Conservation (phyloP, 2,113 vertebrate genomes). For the Sylvilagus bachmani region DNA sequence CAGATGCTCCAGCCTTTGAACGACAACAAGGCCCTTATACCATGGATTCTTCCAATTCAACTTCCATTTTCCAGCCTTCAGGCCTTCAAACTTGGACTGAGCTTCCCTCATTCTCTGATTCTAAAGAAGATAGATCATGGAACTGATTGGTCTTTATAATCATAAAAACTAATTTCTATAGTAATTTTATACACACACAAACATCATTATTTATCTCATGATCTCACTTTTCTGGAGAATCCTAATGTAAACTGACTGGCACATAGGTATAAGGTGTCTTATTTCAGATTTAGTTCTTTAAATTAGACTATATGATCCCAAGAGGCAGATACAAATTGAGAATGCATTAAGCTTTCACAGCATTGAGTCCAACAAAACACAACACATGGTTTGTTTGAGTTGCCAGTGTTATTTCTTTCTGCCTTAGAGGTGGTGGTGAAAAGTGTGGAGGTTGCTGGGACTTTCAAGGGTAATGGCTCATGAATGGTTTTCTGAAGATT, state of each 20-base stretch:
- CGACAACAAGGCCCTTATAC: background rate
- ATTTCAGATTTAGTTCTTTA: background rate
- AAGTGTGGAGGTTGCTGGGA: background rate
- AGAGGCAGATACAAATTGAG: background rate
- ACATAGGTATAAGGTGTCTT: background rate
- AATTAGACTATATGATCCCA: background rate
- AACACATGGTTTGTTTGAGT: background rate
- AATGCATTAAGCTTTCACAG: background rate
- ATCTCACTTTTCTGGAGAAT: background rate
- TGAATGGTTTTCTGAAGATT: background rate
- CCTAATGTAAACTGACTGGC: accelerated
- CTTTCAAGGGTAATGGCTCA: background rate
- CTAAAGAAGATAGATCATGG: background rate
- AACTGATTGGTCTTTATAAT: background rate
- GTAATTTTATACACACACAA: no score
- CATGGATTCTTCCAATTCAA: background rate
- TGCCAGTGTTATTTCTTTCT: background rate
- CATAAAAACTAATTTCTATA: no score
- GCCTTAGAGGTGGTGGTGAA: background rate
- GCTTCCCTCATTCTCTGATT: background rate
- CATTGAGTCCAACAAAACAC: background rate
- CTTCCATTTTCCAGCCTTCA: background rate
- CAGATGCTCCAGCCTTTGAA: background rate
- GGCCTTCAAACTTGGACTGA: background rate
- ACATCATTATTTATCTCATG: accelerated